Evolutionary conservation across 2,888 invertebrate genomes (phyloP), one percentile per base, ranked within the genome.

Genomic region (Sinopyrophorus schimmeli): DNA sequence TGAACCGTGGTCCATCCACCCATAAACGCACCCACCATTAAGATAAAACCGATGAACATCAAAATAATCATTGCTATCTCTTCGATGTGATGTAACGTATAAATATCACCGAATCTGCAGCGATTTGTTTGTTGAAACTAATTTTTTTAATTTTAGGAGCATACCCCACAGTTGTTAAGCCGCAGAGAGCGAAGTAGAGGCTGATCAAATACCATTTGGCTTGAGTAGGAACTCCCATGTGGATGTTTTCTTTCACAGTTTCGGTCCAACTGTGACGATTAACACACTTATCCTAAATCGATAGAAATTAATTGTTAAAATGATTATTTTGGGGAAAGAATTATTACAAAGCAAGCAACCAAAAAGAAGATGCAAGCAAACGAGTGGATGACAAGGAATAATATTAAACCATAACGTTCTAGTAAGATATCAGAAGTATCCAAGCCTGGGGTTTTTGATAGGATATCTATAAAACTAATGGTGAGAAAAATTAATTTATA

Each of bases 1-100:
- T 58, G 58, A 1, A 61, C 53, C 1, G 60, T 50, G 1, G 61
- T 60, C 30, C 53, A 57, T 3, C 56, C 55, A 5, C 61, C 61
- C n/a, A 61, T 15, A 18, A 59, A 61, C 3, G 57, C 49, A 17
- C 59, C 60, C 11, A 49, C 52, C 5, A 56, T 51, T 5, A 58
- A 34, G 9, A 56, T 37, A 7, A 60, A 49, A 7, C 59, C 50
- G 9, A 46, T 24, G 2, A 58, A 31, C 57, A 61, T 56, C 7
- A 56, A 16, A 1, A 43, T 3, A 2, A 52, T 47, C 7, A 47
- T 46, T 7, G 58, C 3, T 1, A 41, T 4, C n/a, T 50, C 47
- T 38, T 60, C 60, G 5, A 3, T 5, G 21, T 26, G 26, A 23
- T 46, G 48, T 1, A 28, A 7, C n/a, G 28, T 30, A 11, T 54